Conservation (phyloP, 2,888 invertebrate species). For the Synergus itoensis region DNA sequence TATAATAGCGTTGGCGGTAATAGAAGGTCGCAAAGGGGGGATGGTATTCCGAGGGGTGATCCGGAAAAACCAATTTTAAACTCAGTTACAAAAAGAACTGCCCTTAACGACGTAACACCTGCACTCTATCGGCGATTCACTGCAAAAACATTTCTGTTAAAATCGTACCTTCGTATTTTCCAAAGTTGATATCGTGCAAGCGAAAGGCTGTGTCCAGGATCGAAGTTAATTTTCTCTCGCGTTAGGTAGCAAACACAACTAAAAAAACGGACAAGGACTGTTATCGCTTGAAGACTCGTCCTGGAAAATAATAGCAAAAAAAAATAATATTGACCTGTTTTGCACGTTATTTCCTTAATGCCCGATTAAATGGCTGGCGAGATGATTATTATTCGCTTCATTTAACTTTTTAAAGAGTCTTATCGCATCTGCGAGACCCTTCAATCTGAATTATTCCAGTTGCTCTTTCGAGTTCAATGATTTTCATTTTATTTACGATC, state of each 20-base stretch:
- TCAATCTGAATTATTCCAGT: background rate
- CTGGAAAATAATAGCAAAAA: background rate
- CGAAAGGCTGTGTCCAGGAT: background rate
- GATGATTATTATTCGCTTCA: background rate
- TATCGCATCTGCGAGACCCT: background rate
- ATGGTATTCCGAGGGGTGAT: background rate
- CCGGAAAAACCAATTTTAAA: constrained; percentile 2
- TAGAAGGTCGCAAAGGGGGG: background rate
- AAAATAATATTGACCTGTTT: background rate
- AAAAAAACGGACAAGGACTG: background rate
- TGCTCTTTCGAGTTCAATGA: background rate
- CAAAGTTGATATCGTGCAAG: background rate
- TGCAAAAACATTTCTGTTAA: background rate
- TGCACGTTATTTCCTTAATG: background rate
- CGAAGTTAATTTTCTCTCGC: background rate
- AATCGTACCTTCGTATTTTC: background rate
- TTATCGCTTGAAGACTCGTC: background rate
- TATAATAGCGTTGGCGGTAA: background rate
- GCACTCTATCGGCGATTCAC: background rate
- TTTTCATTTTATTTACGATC: background rate
- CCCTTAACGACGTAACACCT: constrained; percentile 12
- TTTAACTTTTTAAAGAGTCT: background rate
- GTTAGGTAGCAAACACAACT: background rate
- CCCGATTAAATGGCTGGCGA: background rate
- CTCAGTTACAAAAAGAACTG: background rate